Base-by-base conservation (phyloP, 2,888 invertebrate genomes). In the Tromatobia lineatoria region DNA sequence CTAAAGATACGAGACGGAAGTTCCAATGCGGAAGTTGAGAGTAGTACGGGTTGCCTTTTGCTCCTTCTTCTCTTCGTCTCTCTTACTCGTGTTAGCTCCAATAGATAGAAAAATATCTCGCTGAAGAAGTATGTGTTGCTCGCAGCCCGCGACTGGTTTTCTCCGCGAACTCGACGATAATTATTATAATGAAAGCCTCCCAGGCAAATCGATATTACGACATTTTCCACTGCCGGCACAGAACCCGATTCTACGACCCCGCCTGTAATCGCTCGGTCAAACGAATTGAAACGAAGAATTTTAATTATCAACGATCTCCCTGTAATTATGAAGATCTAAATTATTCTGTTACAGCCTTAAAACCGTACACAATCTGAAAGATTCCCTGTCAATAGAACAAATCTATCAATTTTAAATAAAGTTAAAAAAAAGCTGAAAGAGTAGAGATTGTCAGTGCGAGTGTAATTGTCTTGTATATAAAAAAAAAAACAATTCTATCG, bases 121-220 rank as follows among this genome's bases (percentile, higher is more conserved):
- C 29, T 25, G 61, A 45, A 70, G 70, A 70, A 54, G 52, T 52
- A 42, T 70, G 70, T 64, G 70, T 25, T 52, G 23, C 42, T 64
- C 64, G 42, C 2, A 10, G 42, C 64, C 10, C 64, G 25, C 29
- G 52, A 64, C 61, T 64, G 66, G 76, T 54, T 81, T 75, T 57
- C 71, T 52, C 42, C 66, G 52, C 45, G 45, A 13, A 66, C 50
- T 59, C 71, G 38, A 42, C 69, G 52, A 82, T 82, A 77, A 82
- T 82, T 82, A 78, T 82, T 78, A 73, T 82, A 82, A 82, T 82
- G 59, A 82, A 71, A 82, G 73, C 59, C 77, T 73, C 52, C 47
- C 50, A 77, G 73, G 59, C 59, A 77, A 77, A 82, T 77, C 77
- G 77, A 82, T 82, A 82, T 77, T 82, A 82, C 77, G 71, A 77